Percentiles rank a stretch among this genome's conserved stretches.
These are phyloP conservation scores for Gonocerus acuteangulatus DNA, from an alignment of 2,888 invertebrate species.

Conservation along the genomic window DNA sequence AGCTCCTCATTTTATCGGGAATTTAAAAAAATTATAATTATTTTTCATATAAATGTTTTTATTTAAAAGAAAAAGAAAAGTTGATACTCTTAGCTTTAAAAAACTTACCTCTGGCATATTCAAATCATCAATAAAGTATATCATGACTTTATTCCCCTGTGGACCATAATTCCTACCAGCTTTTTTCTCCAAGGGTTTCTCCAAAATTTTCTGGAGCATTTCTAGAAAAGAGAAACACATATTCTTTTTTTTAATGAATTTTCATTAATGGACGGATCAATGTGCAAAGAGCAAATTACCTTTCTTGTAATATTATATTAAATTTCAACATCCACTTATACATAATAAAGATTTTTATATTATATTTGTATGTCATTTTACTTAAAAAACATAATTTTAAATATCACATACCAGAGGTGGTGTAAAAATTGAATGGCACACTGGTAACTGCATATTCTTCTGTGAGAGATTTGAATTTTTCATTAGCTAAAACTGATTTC, in stretches of 20 bases:
- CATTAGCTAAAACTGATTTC: constrained; percentile 83
- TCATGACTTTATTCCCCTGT: constrained; percentile 82
- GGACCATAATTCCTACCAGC: constrained; percentile 90
- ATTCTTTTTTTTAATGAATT: no score
- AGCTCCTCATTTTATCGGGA: no score
- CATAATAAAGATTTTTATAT: no score
- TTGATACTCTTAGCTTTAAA: no score
- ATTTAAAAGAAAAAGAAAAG: no score
- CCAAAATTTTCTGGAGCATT: constrained; percentile 78
- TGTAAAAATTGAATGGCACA: constrained; percentile 91
- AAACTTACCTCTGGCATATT: constrained; percentile 90
- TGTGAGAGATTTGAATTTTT: constrained; percentile 65
- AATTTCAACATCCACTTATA: background rate
- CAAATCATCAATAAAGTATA: constrained; percentile 92
- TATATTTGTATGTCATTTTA: no score
- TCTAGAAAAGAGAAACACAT: constrained; percentile 46
- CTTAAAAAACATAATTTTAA: no score
- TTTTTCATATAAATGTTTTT: no score
- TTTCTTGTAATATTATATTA: background rate
- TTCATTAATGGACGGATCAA: background rate
- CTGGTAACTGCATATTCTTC: constrained; percentile 76
- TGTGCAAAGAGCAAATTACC: background rate
- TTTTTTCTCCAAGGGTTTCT: constrained; percentile 89
- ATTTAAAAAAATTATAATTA: no score
- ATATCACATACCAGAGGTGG: constrained; percentile 78